Percentiles rank a stretch among this genome's conserved stretches.
Evolutionary conservation across 1,140 invertebrate genomes (phyloP).

Genomic region (Drosophila melanica): DNA sequence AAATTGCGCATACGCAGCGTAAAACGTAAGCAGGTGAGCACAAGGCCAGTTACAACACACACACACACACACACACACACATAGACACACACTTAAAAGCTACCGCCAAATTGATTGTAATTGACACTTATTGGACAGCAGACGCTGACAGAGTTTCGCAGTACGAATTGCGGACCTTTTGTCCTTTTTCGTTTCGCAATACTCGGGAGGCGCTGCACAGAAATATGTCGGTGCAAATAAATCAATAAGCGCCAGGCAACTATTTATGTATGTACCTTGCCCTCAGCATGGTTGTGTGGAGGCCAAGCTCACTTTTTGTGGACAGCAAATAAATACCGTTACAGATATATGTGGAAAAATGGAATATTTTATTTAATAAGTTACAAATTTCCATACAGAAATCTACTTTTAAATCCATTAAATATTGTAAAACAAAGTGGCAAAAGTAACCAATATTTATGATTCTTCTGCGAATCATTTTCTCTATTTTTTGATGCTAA

Average conservation of each 20-base stretch:
- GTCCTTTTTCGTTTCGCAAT: constrained; percentile 1
- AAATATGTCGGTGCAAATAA: constrained; percentile 26
- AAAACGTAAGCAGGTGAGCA: constrained; percentile 25
- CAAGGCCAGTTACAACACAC: constrained; percentile 14
- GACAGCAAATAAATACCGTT: neutral
- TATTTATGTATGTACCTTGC: neutral
- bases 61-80: constrained; percentile 1
- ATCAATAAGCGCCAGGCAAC: constrained; percentile 26
- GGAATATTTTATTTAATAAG: no score
- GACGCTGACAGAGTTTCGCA: constrained; percentile 44
- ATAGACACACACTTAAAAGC: constrained; percentile 44
- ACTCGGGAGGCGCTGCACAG: constrained; percentile 1
- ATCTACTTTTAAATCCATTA: no score
- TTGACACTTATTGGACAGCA: constrained; percentile 70
- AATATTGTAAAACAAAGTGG: no score
- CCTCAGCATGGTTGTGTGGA: neutral
- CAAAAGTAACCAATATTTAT: no score
- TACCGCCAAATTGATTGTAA: constrained; percentile 63
- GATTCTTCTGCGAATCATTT: no score
- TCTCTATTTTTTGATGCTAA: no score
- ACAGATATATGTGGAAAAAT: neutral
- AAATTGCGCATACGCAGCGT: constrained; percentile 45
- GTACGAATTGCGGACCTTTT: constrained; percentile 30
- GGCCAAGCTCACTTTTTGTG: no score
- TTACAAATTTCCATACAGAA: no score